Base-by-base conservation (phyloP, 1,140 invertebrate genomes). In the Diprion similis region DNA sequence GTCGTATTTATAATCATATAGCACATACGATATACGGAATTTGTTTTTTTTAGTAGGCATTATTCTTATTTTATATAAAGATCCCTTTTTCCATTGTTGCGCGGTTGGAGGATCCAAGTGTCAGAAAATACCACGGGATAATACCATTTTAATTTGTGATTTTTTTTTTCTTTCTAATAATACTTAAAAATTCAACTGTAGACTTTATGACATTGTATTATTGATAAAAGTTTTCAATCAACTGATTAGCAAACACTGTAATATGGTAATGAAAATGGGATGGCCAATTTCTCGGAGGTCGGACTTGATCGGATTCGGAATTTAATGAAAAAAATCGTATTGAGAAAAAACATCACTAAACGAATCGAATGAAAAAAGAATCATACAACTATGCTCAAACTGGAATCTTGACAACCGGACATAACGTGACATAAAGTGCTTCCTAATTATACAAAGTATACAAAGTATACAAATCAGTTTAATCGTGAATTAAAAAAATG, bases 401-500 rank as follows among this genome's bases (percentile, higher is more conserved):
- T 70, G 17, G 46, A 47, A 11, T 48, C 46, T 19, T 17, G 17
- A 47, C 45, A 70, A 17, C 24, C 51, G 17, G 51, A 17, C 19
- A 45, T 6, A 70, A 18, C 51, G 7, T 24, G 24, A 37, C 11
- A 71, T 71, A 47, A 71, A 51, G 37, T 51, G 1, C 11, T 51
- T 3, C 19, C 17, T 46, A 47, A 45, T 70, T 45, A 70, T 46
- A 70, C 10, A 46, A 71, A 48, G 47, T 71, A 15, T 46, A 68
- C 19, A 71, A 17, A 17, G 47, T 71, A 15, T 46, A 68, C 19
- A 71, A 17, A 17, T 51, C 51, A 59, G 24, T 37, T 37, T 37
- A 37, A 37, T 37, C 24, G 6, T 37, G 6, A 4, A 37, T 37
- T 37, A 6, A 37, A 37, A 37, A 37, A 37, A 4, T 37, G 24